phyloP scores from a whole-genome alignment of 2,888 invertebrate genomes.

The Harpagoxenus sublaevis region DNA sequence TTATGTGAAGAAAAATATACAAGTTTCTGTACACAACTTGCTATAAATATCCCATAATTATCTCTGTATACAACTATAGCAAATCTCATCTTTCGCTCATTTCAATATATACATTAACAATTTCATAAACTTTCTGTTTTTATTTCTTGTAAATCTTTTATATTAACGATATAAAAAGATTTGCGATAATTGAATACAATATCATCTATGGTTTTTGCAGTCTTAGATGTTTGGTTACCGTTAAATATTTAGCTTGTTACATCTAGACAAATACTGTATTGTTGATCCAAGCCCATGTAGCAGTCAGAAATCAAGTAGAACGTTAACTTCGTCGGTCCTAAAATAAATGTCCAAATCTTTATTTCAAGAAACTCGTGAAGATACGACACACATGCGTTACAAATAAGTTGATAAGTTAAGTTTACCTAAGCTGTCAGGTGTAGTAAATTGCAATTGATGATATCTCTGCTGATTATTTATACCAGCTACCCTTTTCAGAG shows the following conservation, averaged over 20 bases:
- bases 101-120: constrained; percentile 27
- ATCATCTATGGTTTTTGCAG: constrained; percentile 25
- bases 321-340: constrained; percentile 92
- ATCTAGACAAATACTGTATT: constrained; percentile 89
- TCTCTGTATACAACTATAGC: neutral
- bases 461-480: constrained; percentile 87
- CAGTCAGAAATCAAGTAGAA: constrained; percentile 96
- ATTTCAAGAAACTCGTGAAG: neutral
- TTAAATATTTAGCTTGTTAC: constrained; percentile 74
- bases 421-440: constrained; percentile 85
- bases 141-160: neutral
- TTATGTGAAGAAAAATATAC: constrained; percentile 58
- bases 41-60: constrained; percentile 55
- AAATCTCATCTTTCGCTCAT: neutral
- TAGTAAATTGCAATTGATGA: constrained; percentile 89
- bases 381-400: neutral
- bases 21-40: constrained; percentile 59
- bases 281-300: constrained; percentile 97
- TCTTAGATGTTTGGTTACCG: constrained; percentile 28
- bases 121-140: neutral
- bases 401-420: neutral
- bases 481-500: constrained; percentile 91
- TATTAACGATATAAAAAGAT: constrained; percentile 23
- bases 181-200: constrained; percentile 28
- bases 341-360: constrained; percentile 74